Percentiles rank a stretch among this genome's conserved stretches.
phyloP scores from a whole-genome alignment of 2,113 vertebrate species.

The Catharus fuscescens region DNA sequence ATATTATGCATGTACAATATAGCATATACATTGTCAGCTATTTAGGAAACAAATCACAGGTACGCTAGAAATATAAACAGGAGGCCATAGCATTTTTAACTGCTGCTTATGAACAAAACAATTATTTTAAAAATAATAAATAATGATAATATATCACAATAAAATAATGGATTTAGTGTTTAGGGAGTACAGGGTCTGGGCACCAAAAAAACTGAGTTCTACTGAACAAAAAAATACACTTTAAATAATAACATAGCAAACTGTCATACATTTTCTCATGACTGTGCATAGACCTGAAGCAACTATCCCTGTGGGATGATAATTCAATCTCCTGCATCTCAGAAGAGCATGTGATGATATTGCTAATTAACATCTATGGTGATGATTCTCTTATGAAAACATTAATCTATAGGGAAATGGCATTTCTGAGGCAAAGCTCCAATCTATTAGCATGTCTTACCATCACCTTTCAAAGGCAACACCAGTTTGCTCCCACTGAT shows the following conservation, averaged over 20 bases:
- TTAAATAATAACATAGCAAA: background rate
- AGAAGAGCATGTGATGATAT: background rate
- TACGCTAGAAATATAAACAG: background rate
- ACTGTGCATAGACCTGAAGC: background rate
- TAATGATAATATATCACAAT: background rate
- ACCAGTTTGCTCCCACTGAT: background rate
- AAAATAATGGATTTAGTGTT: background rate
- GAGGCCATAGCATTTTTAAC: background rate
- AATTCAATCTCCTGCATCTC: background rate
- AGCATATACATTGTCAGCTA: background rate
- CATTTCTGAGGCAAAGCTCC: constrained; percentile 2
- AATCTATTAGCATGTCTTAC: background rate
- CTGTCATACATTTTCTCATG: background rate
- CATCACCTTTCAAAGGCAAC: background rate
- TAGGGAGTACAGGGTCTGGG: background rate
- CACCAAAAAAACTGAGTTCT: background rate
- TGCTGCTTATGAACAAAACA: background rate
- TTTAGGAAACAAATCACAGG: background rate
- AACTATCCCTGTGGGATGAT: background rate
- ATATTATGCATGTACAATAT: background rate
- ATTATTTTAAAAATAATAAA: background rate
- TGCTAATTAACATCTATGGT: constrained; percentile 16
- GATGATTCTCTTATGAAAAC: constrained; percentile 2
- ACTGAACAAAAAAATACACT: background rate
- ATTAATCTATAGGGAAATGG: background rate